Evolutionary conservation across 2,797 vertebrate species (phyloP).

Genomic region (Myiothlypis chrysogaster): DNA sequence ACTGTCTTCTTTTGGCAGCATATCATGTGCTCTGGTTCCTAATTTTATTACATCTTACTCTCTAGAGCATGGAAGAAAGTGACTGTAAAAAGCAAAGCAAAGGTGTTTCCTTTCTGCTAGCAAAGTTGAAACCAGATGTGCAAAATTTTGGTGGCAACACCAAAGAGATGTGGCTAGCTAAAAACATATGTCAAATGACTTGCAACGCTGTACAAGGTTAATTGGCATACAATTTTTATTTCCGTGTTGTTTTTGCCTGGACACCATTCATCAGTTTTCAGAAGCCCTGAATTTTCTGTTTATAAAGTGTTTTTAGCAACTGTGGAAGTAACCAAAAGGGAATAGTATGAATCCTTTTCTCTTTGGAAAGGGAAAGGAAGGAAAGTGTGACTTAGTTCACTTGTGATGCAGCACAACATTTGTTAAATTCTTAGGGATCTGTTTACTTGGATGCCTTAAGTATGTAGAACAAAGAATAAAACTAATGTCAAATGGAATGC

Average conservation of each 20-base stretch:
- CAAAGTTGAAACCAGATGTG: background rate
- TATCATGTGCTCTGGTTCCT: background rate
- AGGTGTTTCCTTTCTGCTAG: conserved; percentile 16
- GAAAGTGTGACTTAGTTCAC: background rate
- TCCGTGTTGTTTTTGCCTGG: background rate
- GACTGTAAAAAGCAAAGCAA: background rate
- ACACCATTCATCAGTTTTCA: background rate
- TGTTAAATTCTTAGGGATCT: background rate
- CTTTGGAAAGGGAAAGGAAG: background rate
- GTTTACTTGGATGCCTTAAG: background rate
- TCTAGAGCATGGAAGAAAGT: background rate
- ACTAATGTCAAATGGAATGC: background rate
- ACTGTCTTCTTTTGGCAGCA: background rate
- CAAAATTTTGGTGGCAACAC: background rate
- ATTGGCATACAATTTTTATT: background rate
- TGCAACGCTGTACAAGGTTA: background rate
- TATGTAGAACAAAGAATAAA: background rate
- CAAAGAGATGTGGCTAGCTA: background rate
- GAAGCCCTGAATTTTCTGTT: background rate
- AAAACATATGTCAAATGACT: background rate
- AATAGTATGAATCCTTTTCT: background rate
- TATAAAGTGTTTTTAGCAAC: conserved; percentile 18
- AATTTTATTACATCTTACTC: conserved; percentile 1
- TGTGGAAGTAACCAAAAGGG: background rate
- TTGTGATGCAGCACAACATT: background rate